Base-by-base conservation (phyloP, 2,113 vertebrate genomes). In the Pomatostomus ruficeps region DNA sequence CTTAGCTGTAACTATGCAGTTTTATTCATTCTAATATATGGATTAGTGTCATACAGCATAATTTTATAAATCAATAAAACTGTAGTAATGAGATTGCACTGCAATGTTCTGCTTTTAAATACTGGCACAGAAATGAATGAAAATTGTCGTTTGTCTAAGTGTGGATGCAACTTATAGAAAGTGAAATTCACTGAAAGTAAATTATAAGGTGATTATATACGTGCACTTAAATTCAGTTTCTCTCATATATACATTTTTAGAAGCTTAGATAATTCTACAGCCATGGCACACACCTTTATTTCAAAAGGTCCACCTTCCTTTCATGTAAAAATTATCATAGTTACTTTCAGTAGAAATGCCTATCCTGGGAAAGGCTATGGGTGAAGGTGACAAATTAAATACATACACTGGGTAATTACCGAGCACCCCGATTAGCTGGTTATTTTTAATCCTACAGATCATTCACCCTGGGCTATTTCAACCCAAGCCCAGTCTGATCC, bases 51-150 rank as follows among this genome's bases (percentile, higher is more conserved):
- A 88, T 93, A 95, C 88, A 91, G 58, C 85, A 67, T 67, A 89
- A 96, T 96, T 96, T 96, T 76, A 94, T 88, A 94, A 96, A 96
- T 93, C 93, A 96, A 92, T 94, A 93, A 88, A 91, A 57, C 51
- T 55, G 88, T 67, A 83, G 36, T 91, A 97, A 96, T 86, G 52
- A 93, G 90, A 91, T 45, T 70, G 82, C 59, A 63, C 75, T 86
- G 48, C 45, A 94, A 86, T 81, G 52, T 90, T 96, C 90, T 92
- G 52, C 88, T 95, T 88, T 91, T 61, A 96, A 95, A 91, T 90
- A 83, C 7, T 94, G 92, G 78, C 79, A 88, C 26, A 83, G 68
- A 86, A 96, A 91, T 42, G 48, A 95, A 74, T 35, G 55, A 67
- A 94, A 95, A 93, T 33, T 93, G 82, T 75, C 85, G 42, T 86